Evolutionary conservation across 2,888 invertebrate genomes (phyloP), one percentile per base, ranked within the genome.

Genomic region (Dicyrtomina minuta): DNA sequence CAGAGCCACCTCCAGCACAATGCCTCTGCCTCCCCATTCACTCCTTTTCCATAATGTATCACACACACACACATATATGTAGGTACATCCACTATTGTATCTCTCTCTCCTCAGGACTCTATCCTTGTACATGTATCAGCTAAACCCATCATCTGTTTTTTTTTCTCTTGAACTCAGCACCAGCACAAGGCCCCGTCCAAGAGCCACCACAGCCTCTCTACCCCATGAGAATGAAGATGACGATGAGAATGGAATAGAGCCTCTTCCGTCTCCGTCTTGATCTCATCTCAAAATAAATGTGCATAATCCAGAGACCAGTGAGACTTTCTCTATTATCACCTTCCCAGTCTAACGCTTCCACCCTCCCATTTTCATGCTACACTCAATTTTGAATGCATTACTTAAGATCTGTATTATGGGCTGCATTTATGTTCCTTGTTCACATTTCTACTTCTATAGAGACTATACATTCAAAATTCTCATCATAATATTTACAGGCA

Each of bases 1-100:
- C 51, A 22, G 46, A 60, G 60, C 60, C 51, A 61, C 46, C 46
- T 26, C 33, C 58, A 13, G 27, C 27, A 15, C 26, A 22, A 20
- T 60, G 13, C 17, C 62, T 51, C 49, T 43, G 3, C 13, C 39
- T 64, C 64, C 24, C 22, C 13, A 13, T 12, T 56, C 26, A 56
- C 56, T 27, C 27, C n/a, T 24, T 24, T 26, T n/a, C 27, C 56
- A 26, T 24, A 26, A 12, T 27, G 46, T 20, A n/a, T 17, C 3
- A 17, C n/a, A 26, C 13, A 22, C n/a, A 12, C 26, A 8, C 26
- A 27, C 56, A 46, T 20, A 46, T 20, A 46, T 46, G n/a, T 8
- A 17, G 20, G 20, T 17, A 46, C 46, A 17, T 46, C 4, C n/a
- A 26, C 49, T 61, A 15, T 44, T 46, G 33, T 44, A 22, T 60